Conservation (phyloP, 2,888 invertebrate genomes). For the Laothoe populi region DNA sequence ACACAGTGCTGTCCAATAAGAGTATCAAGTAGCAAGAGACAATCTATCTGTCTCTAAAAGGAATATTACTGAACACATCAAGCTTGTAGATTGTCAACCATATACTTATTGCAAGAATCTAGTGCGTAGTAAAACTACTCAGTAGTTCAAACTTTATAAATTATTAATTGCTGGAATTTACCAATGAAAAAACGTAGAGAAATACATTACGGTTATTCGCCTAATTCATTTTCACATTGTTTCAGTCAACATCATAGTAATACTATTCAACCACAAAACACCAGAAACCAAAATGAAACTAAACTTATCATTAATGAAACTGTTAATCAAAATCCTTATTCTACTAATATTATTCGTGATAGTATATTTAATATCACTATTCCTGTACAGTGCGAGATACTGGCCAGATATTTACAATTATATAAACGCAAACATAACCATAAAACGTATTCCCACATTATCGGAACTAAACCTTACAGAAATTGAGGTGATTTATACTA, state of each 20-base stretch:
- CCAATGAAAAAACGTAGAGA: neutral
- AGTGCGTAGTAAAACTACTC: too few species aligned
- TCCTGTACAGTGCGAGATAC: constrained; percentile 68
- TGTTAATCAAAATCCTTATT: constrained; percentile 61
- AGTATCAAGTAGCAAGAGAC: too few species aligned
- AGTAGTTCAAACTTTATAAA: too few species aligned
- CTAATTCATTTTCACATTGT: neutral
- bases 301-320: constrained; percentile 55
- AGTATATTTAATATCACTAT: constrained; percentile 61
- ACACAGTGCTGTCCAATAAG: too few species aligned
- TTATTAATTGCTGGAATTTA: neutral
- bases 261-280: neutral
- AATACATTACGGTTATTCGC: neutral
- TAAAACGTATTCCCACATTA: constrained; percentile 69
- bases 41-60: too few species aligned
- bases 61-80: too few species aligned
- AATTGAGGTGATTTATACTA: constrained; percentile 54
- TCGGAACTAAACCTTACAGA: constrained; percentile 65
- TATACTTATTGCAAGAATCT: too few species aligned
- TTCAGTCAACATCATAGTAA: neutral
- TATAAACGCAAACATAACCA: constrained; percentile 72
- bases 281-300: constrained; percentile 54
- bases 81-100: too few species aligned
- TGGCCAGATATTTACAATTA: constrained; percentile 77
- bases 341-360: constrained; percentile 64